These are phyloP conservation scores for Eurystomus glaucurus DNA, from an alignment of 2,797 vertebrate species.

Conservation along the genomic window DNA sequence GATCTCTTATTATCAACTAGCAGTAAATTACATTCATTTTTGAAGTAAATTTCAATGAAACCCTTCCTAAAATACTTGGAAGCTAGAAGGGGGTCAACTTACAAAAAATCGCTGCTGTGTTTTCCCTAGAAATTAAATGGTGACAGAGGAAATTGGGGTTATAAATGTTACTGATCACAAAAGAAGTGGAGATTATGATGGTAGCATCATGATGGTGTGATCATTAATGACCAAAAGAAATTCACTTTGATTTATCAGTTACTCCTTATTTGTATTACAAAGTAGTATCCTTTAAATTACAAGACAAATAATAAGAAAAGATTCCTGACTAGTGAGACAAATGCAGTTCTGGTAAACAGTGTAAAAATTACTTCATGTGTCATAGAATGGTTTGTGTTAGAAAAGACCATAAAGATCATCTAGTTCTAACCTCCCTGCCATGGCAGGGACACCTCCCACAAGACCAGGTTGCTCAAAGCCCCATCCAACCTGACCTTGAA, in stretches of 20 bases:
- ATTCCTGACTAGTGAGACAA: neutral
- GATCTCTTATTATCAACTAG: constrained; percentile 90
- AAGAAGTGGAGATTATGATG: neutral
- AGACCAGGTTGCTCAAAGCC: no score
- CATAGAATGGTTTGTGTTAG: no score
- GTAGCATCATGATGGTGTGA: neutral
- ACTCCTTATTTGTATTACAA: neutral
- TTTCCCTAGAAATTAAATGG: constrained; percentile 22
- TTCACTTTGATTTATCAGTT: neutral
- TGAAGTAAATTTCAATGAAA: constrained; percentile 92
- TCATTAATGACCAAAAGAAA: neutral
- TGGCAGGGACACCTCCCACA: no score
- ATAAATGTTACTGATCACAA: neutral
- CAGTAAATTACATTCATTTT: constrained; percentile 88
- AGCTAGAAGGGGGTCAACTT: constrained; percentile 48
- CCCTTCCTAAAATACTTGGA: constrained; percentile 86
- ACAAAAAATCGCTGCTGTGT: constrained; percentile 31
- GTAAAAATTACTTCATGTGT: neutral
- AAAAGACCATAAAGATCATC: no score
- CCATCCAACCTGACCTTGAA: no score
- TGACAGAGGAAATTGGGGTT: neutral
- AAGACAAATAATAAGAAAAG: neutral
- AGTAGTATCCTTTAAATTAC: neutral
- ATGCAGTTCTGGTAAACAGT: neutral
- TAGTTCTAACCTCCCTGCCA: no score